These are phyloP conservation scores for Phataginus tricuspis DNA, from an alignment of 2,797 vertebrate species.

Conservation along the genomic window DNA sequence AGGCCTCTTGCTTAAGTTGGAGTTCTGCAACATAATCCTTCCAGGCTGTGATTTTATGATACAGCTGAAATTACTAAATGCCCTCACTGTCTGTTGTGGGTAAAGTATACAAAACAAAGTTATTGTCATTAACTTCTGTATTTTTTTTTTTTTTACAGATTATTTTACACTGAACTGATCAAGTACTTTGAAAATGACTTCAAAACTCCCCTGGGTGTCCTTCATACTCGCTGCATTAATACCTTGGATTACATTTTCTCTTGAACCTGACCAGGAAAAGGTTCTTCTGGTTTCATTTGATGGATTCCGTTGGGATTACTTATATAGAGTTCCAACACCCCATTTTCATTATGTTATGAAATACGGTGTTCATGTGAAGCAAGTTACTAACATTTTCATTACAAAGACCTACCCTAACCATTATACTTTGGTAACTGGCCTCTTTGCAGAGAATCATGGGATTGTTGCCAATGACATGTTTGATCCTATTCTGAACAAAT, in stretches of 20 bases:
- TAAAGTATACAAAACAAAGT: neutral
- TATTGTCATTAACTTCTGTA: conserved; percentile 12
- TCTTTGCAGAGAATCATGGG: conserved; percentile 93
- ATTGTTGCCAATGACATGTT: conserved; percentile 95
- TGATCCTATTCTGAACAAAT: conserved; percentile 89
- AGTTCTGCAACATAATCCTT: neutral
- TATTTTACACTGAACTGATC: conserved; percentile 46
- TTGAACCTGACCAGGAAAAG: conserved; percentile 84
- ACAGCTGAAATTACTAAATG: neutral
- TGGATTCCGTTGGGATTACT: conserved; percentile 96
- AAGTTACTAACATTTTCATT: conserved; percentile 92
- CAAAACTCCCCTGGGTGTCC: conserved; percentile 45
- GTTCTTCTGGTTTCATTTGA: conserved; percentile 95
- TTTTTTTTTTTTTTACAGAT: conserved; percentile 76
- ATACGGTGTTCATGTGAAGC: conserved; percentile 90
- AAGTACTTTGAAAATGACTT: conserved; percentile 70
- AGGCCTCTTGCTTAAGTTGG: neutral
- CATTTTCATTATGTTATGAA: conserved; percentile 89
- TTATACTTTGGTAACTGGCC: conserved; percentile 94
- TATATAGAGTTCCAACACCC: conserved; percentile 90
- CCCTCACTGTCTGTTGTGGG: neutral
- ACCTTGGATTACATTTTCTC: conserved; percentile 51
- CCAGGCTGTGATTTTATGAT: neutral
- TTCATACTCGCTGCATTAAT: conserved; percentile 57
- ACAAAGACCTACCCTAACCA: conserved; percentile 96